Conservation (phyloP, 2,113 vertebrate species). For the Tragulus kanchil region DNA sequence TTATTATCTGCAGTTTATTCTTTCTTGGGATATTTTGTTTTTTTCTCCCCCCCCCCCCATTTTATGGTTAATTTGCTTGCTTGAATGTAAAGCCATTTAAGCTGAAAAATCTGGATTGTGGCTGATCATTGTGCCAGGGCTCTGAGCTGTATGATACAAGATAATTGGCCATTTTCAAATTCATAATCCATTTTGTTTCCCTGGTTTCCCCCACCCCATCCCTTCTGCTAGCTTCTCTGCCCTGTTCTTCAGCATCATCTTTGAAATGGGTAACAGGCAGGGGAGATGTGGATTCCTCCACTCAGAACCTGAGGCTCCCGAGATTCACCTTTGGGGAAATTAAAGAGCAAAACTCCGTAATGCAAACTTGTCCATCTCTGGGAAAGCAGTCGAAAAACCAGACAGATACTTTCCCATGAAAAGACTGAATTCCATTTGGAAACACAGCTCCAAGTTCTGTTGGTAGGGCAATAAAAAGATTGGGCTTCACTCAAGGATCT, state of each 20-base stretch:
- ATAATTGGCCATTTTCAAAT: constrained; percentile 92
- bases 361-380: fast-evolving
- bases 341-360: neutral
- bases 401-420: neutral
- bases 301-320: neutral
- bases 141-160: constrained; percentile 90
- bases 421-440: neutral
- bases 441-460: neutral
- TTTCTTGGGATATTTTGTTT: constrained; percentile 93
- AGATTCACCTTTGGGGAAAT: neutral
- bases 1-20: constrained; percentile 93
- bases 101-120: constrained; percentile 91
- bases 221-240: constrained; percentile 65
- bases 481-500: neutral
- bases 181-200: constrained; percentile 90
- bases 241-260: constrained; percentile 38
- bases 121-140: constrained; percentile 88
- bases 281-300: constrained; percentile 72
- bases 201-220: constrained; percentile 31
- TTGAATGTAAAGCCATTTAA: constrained; percentile 93
- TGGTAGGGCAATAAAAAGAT: neutral
- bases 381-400: neutral
- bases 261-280: constrained; percentile 52
- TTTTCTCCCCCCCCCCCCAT: constrained; percentile 81
- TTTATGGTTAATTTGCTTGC: constrained; percentile 93